Base-by-base conservation (phyloP, 2,888 invertebrate genomes). In the Lamellibrachia columna region DNA sequence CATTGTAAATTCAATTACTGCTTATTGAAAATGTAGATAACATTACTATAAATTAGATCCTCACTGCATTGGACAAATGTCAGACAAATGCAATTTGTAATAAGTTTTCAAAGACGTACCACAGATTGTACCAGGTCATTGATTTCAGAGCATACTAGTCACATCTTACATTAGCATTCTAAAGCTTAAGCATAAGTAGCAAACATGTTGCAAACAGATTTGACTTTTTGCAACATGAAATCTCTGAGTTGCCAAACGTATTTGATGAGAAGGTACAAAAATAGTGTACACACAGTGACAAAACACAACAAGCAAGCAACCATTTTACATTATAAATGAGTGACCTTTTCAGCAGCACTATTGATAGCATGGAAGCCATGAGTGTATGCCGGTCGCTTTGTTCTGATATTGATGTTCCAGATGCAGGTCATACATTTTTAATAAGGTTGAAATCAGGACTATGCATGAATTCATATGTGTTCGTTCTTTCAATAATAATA, bases 351-450 rank as follows among this genome's bases (percentile, higher is more conserved):
- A 22, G 75, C 75, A 75, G 75, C 11, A 75, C 75, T 75, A 75
- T 75, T 15, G 75, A 75, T 75, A 75, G 75, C 75, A 75, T 6
- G 75, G 22, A 15, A 75, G n/a, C 75, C 75, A 22, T 75, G 75
- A 75, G 75, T 75, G 75, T n/a, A 75, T 22, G 75, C n/a, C 75
- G 75, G 75, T 75, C 75, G 75, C 75, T 75, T 75, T 75, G 75
- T 75, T 75, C 75, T 75, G 22, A 75, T 75, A 75, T 75, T 75
- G 22, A 15, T 22, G 22, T 15, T 22, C 75, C 22, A 75, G 75
- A 75, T 75, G 75, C 75, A 75, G 75, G 4, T 15, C 75, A 75
- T 75, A 22, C 75, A 75, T 75, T 75, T 75, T 75, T 75, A 75
- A 75, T 75, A 11, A 22, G 3, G 22, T 75, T 15, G n/a, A 75